Evolutionary conservation across 2,888 invertebrate genomes (phyloP).

Genomic region (Dynastes grantii): DNA sequence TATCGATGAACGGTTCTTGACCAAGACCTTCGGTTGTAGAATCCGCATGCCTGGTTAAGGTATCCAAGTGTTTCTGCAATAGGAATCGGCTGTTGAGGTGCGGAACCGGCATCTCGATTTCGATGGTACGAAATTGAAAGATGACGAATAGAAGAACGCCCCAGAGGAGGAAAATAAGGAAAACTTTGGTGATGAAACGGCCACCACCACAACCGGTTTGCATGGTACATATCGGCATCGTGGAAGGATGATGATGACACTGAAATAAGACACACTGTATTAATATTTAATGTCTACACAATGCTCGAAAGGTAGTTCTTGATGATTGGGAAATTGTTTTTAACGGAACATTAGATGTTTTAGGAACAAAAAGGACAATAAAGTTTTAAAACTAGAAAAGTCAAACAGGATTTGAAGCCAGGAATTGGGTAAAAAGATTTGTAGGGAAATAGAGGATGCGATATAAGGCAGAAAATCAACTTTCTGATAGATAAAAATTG

Average conservation of each 20-base stretch:
- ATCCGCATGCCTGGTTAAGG: conserved; percentile 67
- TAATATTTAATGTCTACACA: neutral
- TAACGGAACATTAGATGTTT: no score
- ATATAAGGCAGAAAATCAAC: no score
- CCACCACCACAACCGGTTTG: conserved; percentile 62
- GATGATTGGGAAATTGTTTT: no score
- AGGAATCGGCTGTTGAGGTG: conserved; percentile 72
- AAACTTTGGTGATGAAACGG: conserved; percentile 71
- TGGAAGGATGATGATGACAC: conserved; percentile 31
- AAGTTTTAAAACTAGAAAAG: no score
- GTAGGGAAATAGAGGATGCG: no score
- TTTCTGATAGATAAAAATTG: no score
- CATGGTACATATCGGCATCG: conserved; percentile 56
- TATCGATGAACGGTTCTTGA: conserved; percentile 76
- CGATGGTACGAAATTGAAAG: conserved; percentile 68
- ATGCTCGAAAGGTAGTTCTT: no score
- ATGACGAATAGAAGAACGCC: conserved; percentile 70
- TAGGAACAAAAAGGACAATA: no score
- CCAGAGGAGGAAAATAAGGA: conserved; percentile 70
- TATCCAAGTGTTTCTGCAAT: conserved; percentile 71
- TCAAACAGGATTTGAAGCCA: no score
- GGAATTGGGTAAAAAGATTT: no score
- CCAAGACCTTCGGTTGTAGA: conserved; percentile 70
- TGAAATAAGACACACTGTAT: conserved; percentile 22
- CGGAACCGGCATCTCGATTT: conserved; percentile 67